Conservation (phyloP, 2,113 vertebrate species). For the Notechis scutatus region DNA sequence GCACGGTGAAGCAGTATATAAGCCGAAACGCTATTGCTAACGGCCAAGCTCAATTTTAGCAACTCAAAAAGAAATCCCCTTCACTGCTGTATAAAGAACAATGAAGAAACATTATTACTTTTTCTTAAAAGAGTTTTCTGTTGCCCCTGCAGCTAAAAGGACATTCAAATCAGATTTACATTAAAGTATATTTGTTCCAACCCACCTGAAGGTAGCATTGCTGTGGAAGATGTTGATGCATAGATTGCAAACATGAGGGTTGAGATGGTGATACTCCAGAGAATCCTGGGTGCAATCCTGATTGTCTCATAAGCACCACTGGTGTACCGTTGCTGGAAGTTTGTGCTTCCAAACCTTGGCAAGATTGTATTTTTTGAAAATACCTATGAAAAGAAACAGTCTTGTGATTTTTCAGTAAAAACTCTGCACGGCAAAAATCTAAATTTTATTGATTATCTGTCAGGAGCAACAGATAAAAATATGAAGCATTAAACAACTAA, state of each 20-base stretch:
- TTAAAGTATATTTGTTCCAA: conserved; percentile 13
- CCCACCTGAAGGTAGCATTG: conserved; percentile 74
- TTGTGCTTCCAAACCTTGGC: conserved; percentile 66
- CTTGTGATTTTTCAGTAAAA: not conserved
- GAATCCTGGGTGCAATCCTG: conserved; percentile 71
- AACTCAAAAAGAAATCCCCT: not conserved
- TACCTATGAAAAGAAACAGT: conserved; percentile 58
- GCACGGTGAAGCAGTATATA: too few relatives aligned
- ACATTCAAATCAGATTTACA: not conserved
- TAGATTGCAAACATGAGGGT: conserved; percentile 63
- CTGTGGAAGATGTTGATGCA: conserved; percentile 69
- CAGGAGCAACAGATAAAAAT: not conserved
- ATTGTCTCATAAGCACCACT: conserved; percentile 73
- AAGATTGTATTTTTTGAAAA: conserved; percentile 65
- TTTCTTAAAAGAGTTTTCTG: not conserved
- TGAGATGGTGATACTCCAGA: conserved; percentile 61
- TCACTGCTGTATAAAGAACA: not conserved
- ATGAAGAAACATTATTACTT: not conserved
- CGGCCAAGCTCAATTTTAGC: fast-evolving
- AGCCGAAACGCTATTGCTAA: too few relatives aligned
- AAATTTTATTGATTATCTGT: not conserved
- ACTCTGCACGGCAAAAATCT: not conserved
- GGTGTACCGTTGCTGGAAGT: conserved; percentile 64
- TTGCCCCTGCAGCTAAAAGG: not conserved
- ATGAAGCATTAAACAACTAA: not conserved